A percentile compares a stretch with the other conserved stretches of the same genome.
phyloP scores from a whole-genome alignment of 2,888 invertebrate genomes.

The Aspidiotus rigidus region DNA sequence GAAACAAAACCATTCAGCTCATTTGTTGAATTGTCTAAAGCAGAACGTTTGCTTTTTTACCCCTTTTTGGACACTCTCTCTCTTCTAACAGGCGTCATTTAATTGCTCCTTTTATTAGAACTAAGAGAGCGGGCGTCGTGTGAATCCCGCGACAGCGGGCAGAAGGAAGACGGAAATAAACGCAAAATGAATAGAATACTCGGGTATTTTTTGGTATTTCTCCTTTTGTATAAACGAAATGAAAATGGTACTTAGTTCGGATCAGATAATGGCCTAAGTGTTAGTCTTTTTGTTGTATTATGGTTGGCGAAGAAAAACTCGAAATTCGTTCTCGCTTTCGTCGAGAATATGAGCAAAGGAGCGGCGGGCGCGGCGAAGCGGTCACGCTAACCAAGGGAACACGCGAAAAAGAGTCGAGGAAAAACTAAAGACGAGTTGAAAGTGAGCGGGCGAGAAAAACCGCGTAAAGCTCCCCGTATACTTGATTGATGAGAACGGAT shows the following conservation, averaged over 20 bases:
- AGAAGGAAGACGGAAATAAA: conserved; percentile 14
- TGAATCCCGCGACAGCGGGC: neutral
- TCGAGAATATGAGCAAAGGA: too few species aligned
- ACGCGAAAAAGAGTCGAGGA: conserved; percentile 20
- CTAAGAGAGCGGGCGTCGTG: conserved; percentile 3
- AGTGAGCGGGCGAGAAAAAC: conserved; percentile 28
- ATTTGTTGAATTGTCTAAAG: conserved; percentile 28
- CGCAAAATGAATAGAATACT: conserved; percentile 26
- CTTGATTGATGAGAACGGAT: conserved; percentile 30
- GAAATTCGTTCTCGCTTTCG: neutral
- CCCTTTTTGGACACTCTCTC: neutral
- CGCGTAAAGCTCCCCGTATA: conserved; percentile 17
- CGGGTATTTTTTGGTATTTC: conserved; percentile 26
- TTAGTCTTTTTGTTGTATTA: conserved; percentile 27
- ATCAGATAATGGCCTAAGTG: conserved; percentile 30
- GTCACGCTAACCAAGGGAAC: conserved; percentile 18
- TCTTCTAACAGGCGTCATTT: conserved; percentile 24
- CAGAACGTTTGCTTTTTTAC: conserved; percentile 18
- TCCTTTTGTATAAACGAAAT: conserved; percentile 20
- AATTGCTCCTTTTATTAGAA: conserved; percentile 25
- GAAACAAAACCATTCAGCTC: conserved; percentile 26
- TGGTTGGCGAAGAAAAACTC: conserved; percentile 19
- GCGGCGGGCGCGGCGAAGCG: neutral
- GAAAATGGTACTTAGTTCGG: conserved; percentile 30
- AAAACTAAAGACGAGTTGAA: conserved; percentile 24